phyloP scores from a whole-genome alignment of 2,888 invertebrate species.

The Trileptium ribeirensis region DNA sequence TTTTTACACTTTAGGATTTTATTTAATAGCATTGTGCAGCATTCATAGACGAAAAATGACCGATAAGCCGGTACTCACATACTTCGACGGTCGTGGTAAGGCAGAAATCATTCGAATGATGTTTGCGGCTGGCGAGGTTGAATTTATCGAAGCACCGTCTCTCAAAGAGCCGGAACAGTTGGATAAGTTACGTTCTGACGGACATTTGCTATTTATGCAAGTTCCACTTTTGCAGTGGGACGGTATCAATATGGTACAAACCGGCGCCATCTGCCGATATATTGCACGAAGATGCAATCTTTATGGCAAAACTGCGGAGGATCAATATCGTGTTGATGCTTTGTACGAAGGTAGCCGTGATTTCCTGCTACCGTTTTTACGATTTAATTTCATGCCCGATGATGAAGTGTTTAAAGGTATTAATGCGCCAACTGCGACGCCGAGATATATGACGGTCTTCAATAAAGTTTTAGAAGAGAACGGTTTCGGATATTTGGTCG shows the following conservation, averaged over 20 bases:
- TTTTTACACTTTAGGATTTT: too few relatives aligned
- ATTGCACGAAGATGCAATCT: constrained; percentile 10
- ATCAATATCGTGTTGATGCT: not conserved
- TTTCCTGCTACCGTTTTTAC: not conserved
- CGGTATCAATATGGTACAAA: constrained; percentile 15
- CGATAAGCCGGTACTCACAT: not conserved
- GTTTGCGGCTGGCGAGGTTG: not conserved
- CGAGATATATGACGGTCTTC: not conserved
- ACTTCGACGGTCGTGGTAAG: not conserved
- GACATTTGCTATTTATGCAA: constrained; percentile 1
- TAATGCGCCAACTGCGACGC: not conserved
- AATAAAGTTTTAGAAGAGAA: too few relatives aligned
- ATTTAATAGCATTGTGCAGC: too few relatives aligned
- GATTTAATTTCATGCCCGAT: not conserved
- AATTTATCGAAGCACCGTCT: too few relatives aligned
- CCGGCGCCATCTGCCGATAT: not conserved
- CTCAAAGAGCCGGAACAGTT: not conserved
- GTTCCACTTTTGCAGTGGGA: constrained; percentile 17
- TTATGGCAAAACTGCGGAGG: constrained; percentile 10
- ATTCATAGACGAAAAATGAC: not conserved
- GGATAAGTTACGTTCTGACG: not conserved
- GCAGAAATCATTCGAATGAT: not conserved
- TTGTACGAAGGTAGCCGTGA: not conserved
- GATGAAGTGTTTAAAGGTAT: not conserved
- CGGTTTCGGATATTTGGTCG: constrained; percentile 16